Conservation (phyloP, 1,140 invertebrate genomes). For the Hyphantria cunea region DNA sequence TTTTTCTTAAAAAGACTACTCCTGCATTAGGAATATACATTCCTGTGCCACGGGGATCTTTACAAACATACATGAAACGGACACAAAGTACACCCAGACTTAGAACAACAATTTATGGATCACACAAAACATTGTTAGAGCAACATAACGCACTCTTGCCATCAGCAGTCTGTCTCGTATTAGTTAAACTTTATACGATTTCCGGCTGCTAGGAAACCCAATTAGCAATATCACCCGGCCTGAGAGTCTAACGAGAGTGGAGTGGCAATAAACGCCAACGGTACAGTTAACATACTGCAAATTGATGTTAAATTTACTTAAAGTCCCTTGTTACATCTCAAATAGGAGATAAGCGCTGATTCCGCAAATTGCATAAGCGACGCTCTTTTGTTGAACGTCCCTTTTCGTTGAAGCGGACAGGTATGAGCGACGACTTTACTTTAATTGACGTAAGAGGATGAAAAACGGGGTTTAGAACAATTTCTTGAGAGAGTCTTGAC, state of each 20-base stretch:
- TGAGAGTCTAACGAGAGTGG: conserved; percentile 52
- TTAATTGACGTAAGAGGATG: too few species aligned
- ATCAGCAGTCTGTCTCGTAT: conserved; percentile 46
- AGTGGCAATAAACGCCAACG: conserved; percentile 49
- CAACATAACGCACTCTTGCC: conserved; percentile 28
- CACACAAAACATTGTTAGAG: conserved; percentile 12
- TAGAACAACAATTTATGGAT: too few species aligned
- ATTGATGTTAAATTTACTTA: conserved; percentile 65
- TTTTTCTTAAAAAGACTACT: too few species aligned
- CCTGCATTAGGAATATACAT: too few species aligned
- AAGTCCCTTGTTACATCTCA: conserved; percentile 40
- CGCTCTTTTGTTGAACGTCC: conserved; percentile 11
- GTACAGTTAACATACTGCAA: conserved; percentile 61
- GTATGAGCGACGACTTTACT: neutral
- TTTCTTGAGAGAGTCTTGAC: too few species aligned
- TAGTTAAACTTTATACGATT: conserved; percentile 67
- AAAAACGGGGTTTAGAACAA: too few species aligned
- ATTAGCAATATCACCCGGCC: conserved; percentile 69
- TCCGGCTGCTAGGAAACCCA: conserved; percentile 60
- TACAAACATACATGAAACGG: too few species aligned
- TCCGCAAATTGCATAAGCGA: conserved; percentile 34
- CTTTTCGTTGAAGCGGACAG: neutral
- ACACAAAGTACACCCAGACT: too few species aligned
- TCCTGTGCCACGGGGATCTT: too few species aligned
- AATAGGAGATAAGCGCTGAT: conserved; percentile 36